These are phyloP conservation scores for Poeciliopsis occidentalis DNA, from an alignment of 2,113 vertebrate species.

Conservation along the genomic window DNA sequence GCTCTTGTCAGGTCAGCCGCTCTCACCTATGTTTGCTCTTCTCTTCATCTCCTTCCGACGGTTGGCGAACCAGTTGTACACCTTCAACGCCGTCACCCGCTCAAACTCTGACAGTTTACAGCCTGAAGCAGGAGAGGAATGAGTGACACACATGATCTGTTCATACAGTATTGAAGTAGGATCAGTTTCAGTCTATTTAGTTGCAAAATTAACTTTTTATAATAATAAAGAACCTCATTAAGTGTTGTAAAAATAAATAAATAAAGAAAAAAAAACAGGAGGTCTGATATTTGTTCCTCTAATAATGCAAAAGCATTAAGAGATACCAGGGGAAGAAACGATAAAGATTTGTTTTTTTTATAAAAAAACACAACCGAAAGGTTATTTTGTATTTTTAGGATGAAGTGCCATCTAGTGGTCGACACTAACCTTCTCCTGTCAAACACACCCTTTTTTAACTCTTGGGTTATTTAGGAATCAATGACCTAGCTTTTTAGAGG, in stretches of 20 bases:
- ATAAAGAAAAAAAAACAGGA: background rate
- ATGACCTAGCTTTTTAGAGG: too few relatives aligned
- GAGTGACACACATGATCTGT: background rate
- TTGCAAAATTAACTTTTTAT: background rate
- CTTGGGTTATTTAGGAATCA: too few relatives aligned
- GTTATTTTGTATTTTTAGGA: too few relatives aligned
- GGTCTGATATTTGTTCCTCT: background rate
- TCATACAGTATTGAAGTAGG: background rate
- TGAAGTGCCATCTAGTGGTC: background rate
- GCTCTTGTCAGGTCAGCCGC: background rate
- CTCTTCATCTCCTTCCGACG: constrained; percentile 87
- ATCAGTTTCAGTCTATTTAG: too few relatives aligned
- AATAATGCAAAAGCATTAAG: background rate
- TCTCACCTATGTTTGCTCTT: constrained; percentile 84
- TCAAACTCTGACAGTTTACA: constrained; percentile 86
- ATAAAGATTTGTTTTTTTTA: background rate
- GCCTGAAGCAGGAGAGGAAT: constrained; percentile 54
- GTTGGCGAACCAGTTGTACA: constrained; percentile 88
- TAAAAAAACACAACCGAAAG: too few relatives aligned
- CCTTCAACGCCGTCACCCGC: constrained; percentile 84
- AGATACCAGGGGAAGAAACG: background rate
- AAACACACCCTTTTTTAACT: background rate
- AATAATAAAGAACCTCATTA: background rate
- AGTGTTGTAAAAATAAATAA: background rate
- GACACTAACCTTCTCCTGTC: background rate